phyloP scores from a whole-genome alignment of 2,113 vertebrate species.

The Protobothrops mucrosquamatus region DNA sequence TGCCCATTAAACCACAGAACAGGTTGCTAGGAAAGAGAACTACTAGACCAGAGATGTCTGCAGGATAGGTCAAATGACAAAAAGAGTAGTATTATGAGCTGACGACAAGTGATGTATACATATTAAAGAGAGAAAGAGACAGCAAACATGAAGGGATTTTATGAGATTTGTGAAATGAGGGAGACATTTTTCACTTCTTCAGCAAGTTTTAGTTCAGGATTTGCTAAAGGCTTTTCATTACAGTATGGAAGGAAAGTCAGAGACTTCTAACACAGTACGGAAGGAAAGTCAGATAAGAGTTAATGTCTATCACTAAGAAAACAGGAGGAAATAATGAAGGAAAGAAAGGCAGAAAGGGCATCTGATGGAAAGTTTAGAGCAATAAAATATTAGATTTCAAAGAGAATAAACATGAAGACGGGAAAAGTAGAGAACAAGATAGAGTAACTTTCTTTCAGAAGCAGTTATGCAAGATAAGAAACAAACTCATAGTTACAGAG shows the following conservation, averaged over 20 bases:
- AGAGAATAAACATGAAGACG: neutral
- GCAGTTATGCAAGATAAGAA: neutral
- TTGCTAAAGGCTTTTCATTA: neutral
- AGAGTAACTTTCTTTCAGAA: neutral
- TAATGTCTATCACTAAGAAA: neutral
- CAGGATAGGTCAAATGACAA: neutral
- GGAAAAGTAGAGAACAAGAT: neutral
- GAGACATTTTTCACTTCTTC: neutral
- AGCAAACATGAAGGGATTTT: neutral
- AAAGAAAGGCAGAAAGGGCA: neutral
- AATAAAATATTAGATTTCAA: neutral
- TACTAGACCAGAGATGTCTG: neutral
- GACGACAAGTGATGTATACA: neutral
- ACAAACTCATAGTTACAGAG: neutral
- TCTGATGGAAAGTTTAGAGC: neutral
- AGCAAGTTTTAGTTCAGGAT: neutral
- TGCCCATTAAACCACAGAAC: neutral
- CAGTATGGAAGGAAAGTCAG: neutral
- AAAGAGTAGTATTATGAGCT: neutral
- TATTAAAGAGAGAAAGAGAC: neutral
- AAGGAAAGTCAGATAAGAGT: neutral
- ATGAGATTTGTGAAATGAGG: neutral
- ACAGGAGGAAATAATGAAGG: neutral
- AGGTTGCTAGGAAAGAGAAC: neutral
- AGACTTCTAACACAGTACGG: neutral